A percentile compares a stretch with the other conserved stretches of the same genome.
Conservation (phyloP, 2,113 vertebrate genomes). For the Cyprinodon variegatus region DNA sequence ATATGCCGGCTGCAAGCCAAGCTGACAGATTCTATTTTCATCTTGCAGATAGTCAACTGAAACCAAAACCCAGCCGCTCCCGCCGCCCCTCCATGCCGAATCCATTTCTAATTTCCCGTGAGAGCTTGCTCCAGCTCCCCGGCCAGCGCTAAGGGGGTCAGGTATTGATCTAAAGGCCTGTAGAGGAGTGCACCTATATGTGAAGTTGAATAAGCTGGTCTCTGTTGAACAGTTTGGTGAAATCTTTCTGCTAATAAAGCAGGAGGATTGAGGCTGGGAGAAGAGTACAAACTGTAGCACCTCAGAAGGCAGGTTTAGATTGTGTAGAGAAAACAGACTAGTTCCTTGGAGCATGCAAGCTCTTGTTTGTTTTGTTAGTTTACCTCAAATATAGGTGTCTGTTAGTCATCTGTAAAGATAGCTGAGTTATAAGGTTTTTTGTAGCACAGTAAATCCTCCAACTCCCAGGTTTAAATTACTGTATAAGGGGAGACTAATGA, state of each 20-base stretch:
- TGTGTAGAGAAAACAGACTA: neutral
- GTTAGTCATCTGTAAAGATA: conserved; percentile 15
- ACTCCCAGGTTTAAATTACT: conserved; percentile 24
- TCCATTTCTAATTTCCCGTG: conserved; percentile 48
- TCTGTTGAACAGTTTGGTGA: neutral
- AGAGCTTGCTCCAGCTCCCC: conserved; percentile 4
- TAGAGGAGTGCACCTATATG: conserved; percentile 8
- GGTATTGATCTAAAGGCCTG: conserved; percentile 33
- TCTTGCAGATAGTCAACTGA: conserved; percentile 22
- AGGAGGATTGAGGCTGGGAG: neutral
- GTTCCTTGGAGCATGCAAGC: neutral
- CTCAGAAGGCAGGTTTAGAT: neutral
- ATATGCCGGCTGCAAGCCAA: conserved; percentile 1
- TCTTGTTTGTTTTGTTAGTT: neutral
- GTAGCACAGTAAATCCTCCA: neutral
- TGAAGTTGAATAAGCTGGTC: conserved; percentile 4
- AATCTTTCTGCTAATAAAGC: neutral
- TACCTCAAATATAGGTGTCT: conserved; percentile 12
- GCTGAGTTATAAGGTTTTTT: neutral
- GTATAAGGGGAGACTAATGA: conserved; percentile 12
- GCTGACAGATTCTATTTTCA: conserved; percentile 32
- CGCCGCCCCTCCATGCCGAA: neutral
- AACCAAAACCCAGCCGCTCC: conserved; percentile 9
- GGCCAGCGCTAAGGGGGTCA: conserved; percentile 6
- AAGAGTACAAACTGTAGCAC: neutral